Conservation (phyloP, 2,888 invertebrate species). For the Chrysodeixis includens region DNA sequence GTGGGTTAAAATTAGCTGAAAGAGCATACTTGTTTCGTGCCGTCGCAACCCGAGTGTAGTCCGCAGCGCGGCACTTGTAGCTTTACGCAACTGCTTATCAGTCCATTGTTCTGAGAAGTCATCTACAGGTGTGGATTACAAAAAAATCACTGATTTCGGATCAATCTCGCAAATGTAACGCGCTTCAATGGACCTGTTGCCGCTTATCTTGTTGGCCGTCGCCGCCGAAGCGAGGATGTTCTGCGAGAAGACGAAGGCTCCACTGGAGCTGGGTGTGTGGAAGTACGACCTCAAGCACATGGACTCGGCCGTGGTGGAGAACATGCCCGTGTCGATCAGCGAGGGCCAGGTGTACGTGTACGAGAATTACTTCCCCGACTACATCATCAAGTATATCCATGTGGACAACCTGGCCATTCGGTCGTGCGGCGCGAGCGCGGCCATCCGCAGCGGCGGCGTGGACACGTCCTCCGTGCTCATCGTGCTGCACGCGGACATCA, state of each 20-base stretch:
- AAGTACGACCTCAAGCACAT: slow-evolving; percentile 67
- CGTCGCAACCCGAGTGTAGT: slow-evolving; percentile 31
- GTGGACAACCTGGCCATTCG: slow-evolving; percentile 79
- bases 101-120: slow-evolving; percentile 43
- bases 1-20: not conserved
- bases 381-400: slow-evolving; percentile 76
- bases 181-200: slow-evolving; percentile 58
- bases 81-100: slow-evolving; percentile 41
- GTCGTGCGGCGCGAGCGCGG: slow-evolving; percentile 78
- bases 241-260: slow-evolving; percentile 72
- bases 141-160: slow-evolving; percentile 10
- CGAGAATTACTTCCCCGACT: slow-evolving; percentile 78
- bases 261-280: slow-evolving; percentile 79
- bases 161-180: slow-evolving; percentile 44
- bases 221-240: slow-evolving; percentile 61
- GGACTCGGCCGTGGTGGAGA: slow-evolving; percentile 79
- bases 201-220: slow-evolving; percentile 46
- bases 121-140: slow-evolving; percentile 27
- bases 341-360: slow-evolving; percentile 82
- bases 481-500: slow-evolving; percentile 73
- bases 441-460: slow-evolving; percentile 74
- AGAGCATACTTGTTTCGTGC: not conserved
- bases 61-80: not conserved
- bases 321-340: slow-evolving; percentile 70
- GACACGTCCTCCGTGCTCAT: slow-evolving; percentile 72